Evolutionary conservation across 2,888 invertebrate species (phyloP), one percentile per base, ranked within the genome.

Genomic region (Oeneis ivallda): DNA sequence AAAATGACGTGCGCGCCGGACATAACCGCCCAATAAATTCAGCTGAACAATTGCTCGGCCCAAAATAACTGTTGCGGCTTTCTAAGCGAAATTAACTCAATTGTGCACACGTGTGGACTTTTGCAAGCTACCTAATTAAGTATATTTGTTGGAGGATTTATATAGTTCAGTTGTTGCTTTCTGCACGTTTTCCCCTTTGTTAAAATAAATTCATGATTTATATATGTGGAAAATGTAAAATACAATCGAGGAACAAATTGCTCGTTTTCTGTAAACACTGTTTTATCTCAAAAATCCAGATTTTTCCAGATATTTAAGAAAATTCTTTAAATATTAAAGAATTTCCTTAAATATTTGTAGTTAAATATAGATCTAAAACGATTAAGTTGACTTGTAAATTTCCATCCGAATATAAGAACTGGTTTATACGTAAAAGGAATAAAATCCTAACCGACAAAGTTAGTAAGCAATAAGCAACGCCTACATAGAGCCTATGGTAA

Each of bases 11-110:
- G 56, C 62, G 56, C 62, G 71, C 74, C 79, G 81, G 81, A 80
- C 75, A 76, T 73, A 75, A 72, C 76, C 71, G 75, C 76, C 74
- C 75, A 79, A 77, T 77, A 75, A 76, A 78, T 77, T 76, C 70
- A 67, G 66, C 64, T 41, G 41, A 39, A 70, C 77, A 77, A 80
- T 77, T 78, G 76, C 75, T 73, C 17, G 50, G 62, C 71, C 57
- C 39, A 13, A 64, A 64, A 64, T 64, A 64, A 64, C 56, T 37
- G 41, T 9, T 26, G 50, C 58, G 41, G 17, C 50, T 64, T 63
- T 64, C 57, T 58, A 39, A 43, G 58, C 58, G 32, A 41, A 62
- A 52, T 64, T 50, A 58, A 64, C 64, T 34, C 41, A 52, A 57
- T 52, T 58, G 50, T 50, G 7, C 32, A 50, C 50, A 58, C 58